phyloP scores from a whole-genome alignment of 2,113 vertebrate genomes.

The Lophotis ruficrista region DNA sequence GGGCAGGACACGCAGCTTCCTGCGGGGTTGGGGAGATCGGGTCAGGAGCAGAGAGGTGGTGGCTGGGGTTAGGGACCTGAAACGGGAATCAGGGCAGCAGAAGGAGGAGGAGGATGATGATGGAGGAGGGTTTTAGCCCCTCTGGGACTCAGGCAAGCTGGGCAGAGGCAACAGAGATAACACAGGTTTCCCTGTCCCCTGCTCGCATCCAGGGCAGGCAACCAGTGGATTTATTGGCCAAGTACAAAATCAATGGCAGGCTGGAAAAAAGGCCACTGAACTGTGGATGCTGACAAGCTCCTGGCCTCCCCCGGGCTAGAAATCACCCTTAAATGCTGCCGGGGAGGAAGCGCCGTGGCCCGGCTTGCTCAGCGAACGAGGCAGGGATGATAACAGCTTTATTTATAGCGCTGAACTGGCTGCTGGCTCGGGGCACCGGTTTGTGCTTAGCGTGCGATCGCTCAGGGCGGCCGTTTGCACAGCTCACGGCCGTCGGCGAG shows the following conservation, averaged over 20 bases:
- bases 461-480: background rate
- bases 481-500: background rate
- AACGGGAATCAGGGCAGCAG: background rate
- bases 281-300: background rate
- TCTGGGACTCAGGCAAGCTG: background rate
- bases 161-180: background rate
- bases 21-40: background rate
- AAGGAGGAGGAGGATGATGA: background rate
- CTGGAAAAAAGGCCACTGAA: background rate
- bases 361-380: background rate
- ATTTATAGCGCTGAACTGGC: constrained; percentile 45
- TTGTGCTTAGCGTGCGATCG: background rate
- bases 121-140: background rate
- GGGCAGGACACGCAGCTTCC: background rate
- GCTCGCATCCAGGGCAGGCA: background rate
- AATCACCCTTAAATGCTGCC: background rate
- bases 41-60: background rate
- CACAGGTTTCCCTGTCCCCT: background rate
- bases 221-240: background rate
- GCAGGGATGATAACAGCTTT: background rate
- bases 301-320: background rate
- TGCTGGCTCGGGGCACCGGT: background rate
- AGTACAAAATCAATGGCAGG: background rate
- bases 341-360: background rate
- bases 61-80: no score